A percentile compares a stretch with the other conserved stretches of the same genome.
These are phyloP conservation scores for Rhopalosiphum maidis DNA, from an alignment of 1,140 invertebrate genomes.

Conservation along the genomic window DNA sequence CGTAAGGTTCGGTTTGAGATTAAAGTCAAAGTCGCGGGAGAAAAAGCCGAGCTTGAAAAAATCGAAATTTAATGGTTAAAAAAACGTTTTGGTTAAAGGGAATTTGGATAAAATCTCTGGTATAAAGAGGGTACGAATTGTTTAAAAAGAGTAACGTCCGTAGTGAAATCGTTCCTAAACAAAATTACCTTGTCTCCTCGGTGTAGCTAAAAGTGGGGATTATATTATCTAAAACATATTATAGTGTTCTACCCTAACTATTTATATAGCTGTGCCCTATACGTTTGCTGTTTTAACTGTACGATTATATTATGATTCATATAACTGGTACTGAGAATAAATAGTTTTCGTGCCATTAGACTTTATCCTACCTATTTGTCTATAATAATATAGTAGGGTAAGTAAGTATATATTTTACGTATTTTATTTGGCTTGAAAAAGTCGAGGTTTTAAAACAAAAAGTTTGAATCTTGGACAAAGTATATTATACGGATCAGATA, in stretches of 20 bases:
- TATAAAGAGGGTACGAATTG: too few relatives aligned
- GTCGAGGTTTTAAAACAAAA: not conserved
- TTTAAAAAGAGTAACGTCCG: not conserved
- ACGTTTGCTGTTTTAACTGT: not conserved
- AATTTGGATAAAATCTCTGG: not conserved
- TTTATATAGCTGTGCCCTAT: not conserved
- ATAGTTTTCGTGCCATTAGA: not conserved
- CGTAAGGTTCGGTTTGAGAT: not conserved
- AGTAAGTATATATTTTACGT: not conserved
- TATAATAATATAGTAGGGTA: not conserved
- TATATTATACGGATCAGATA: not conserved
- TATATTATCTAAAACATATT: conserved; percentile 10
- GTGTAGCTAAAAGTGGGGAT: not conserved
- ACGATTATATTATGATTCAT: not conserved
- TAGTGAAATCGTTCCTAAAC: not conserved
- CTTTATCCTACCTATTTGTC: not conserved
- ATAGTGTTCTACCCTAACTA: not conserved
- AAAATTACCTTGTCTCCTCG: not conserved
- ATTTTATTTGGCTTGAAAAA: not conserved
- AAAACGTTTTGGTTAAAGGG: not conserved
- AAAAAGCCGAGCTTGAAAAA: not conserved
- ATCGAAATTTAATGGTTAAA: not conserved
- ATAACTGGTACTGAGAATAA: not conserved
- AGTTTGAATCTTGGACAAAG: not conserved
- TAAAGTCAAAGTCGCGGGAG: not conserved